A percentile compares a stretch with the other conserved stretches of the same genome.
phyloP scores from a whole-genome alignment of 2,888 invertebrate species.

The Drosophila phalerata region DNA sequence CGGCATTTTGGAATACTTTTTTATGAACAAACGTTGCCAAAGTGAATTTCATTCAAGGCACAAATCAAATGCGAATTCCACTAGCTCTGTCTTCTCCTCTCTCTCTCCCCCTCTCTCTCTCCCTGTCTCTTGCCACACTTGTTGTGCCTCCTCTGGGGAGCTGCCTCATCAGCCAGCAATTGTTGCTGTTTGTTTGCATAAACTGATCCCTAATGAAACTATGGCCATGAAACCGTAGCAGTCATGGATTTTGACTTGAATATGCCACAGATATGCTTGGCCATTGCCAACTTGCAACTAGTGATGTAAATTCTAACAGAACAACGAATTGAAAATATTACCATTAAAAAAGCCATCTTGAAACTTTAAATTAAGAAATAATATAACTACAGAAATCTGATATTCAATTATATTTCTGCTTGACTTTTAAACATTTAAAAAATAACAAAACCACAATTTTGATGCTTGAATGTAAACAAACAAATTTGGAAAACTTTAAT shows the following conservation, averaged over 20 bases:
- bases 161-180: slow-evolving; percentile 63
- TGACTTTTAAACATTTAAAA: too few relatives aligned
- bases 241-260: slow-evolving; percentile 48
- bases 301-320: neutral
- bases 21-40: slow-evolving; percentile 46
- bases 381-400: too few relatives aligned
- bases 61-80: slow-evolving; percentile 53
- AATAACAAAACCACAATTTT: too few relatives aligned
- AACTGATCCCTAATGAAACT: slow-evolving; percentile 84
- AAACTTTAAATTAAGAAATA: too few relatives aligned
- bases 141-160: neutral
- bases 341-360: too few relatives aligned
- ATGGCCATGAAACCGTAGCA: slow-evolving; percentile 65
- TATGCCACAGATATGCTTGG: slow-evolving; percentile 44
- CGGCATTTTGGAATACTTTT: slow-evolving; percentile 33
- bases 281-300: slow-evolving; percentile 21
- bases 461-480: too few relatives aligned
- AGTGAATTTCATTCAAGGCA: slow-evolving; percentile 69
- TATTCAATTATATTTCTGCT: too few relatives aligned
- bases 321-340: too few relatives aligned
- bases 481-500: too few relatives aligned
- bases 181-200: slow-evolving; percentile 81
- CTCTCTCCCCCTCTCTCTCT: too few relatives aligned
- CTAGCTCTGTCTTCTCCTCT: neutral
- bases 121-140: neutral